These are phyloP conservation scores for Sitta carolinensis DNA, from an alignment of 2,797 vertebrate species.

Conservation along the genomic window DNA sequence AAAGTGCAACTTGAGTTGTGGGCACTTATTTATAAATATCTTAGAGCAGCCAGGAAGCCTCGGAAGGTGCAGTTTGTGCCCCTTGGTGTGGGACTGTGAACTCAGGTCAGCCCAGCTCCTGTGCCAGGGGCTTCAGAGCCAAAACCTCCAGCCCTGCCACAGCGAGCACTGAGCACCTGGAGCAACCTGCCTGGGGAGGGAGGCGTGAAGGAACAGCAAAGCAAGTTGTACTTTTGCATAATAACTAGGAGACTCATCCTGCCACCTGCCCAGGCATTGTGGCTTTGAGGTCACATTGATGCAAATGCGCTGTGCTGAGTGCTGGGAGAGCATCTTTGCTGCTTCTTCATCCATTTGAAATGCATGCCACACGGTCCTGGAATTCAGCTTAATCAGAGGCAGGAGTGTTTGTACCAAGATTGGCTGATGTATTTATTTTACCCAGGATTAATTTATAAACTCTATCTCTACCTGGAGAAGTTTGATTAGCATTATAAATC, in stretches of 20 bases:
- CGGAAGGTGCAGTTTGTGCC: neutral
- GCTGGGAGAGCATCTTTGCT: neutral
- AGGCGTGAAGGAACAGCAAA: neutral
- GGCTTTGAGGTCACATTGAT: neutral
- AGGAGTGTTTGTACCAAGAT: conserved; percentile 35
- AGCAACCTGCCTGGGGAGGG: neutral
- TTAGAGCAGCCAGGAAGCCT: neutral
- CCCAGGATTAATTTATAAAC: conserved; percentile 43
- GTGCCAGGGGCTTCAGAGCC: neutral
- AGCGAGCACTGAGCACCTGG: neutral
- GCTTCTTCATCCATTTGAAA: neutral
- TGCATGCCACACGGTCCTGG: neutral
- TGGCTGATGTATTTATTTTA: conserved; percentile 52
- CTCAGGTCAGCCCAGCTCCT: neutral
- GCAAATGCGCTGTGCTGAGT: neutral
- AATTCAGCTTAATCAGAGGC: conserved; percentile 25
- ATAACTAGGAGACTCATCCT: neutral
- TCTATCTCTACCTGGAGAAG: conserved; percentile 7
- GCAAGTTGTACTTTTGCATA: neutral
- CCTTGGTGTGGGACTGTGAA: rapidly evolving
- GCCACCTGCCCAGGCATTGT: neutral
- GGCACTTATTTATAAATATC: neutral
- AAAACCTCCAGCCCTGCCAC: neutral
- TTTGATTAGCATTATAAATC: conserved; percentile 30
- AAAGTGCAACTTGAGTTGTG: neutral